phyloP scores from a whole-genome alignment of 1,140 invertebrate genomes.

The Eulimnadia texana region DNA sequence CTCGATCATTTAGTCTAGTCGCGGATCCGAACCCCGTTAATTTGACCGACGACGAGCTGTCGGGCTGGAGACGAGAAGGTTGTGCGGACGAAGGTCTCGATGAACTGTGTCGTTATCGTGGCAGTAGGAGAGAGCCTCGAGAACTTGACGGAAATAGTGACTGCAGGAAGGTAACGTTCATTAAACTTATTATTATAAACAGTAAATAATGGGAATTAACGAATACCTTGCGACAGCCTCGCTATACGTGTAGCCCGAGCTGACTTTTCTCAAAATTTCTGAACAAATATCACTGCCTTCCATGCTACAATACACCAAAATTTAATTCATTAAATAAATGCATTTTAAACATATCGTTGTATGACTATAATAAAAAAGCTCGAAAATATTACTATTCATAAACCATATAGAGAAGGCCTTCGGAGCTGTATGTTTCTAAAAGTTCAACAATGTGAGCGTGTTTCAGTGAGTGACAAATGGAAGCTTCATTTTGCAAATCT shows the following conservation, averaged over 20 bases:
- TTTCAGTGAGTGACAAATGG: slow-evolving; percentile 97
- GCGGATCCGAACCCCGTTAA: slow-evolving; percentile 94
- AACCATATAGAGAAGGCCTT: slow-evolving; percentile 98
- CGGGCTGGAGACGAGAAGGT: slow-evolving; percentile 80
- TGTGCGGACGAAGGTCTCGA: slow-evolving; percentile 87
- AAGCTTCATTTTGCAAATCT: slow-evolving; percentile 94
- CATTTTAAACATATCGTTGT: too few relatives aligned
- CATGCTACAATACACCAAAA: slow-evolving; percentile 69
- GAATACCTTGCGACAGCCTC: slow-evolving; percentile 91
- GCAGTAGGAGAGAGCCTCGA: slow-evolving; percentile 88
- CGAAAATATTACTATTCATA: slow-evolving; percentile 85
- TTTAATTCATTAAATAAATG: slow-evolving; percentile 26
- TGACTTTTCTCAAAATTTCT: slow-evolving; percentile 89
- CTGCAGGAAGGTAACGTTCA: too few relatives aligned
- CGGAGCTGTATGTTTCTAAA: slow-evolving; percentile 93
- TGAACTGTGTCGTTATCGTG: slow-evolving; percentile 96
- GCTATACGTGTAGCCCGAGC: slow-evolving; percentile 93
- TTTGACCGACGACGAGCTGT: slow-evolving; percentile 96
- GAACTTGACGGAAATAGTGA: slow-evolving; percentile 93
- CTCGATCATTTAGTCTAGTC: slow-evolving; percentile 67
- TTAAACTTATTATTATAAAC: too few relatives aligned
- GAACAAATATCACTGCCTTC: slow-evolving; percentile 96
- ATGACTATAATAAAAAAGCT: too few relatives aligned
- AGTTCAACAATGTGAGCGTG: slow-evolving; percentile 97
- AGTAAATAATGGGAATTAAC: background rate